Base-by-base conservation (phyloP, 2,113 vertebrate species). In the Delphinus delphis region DNA sequence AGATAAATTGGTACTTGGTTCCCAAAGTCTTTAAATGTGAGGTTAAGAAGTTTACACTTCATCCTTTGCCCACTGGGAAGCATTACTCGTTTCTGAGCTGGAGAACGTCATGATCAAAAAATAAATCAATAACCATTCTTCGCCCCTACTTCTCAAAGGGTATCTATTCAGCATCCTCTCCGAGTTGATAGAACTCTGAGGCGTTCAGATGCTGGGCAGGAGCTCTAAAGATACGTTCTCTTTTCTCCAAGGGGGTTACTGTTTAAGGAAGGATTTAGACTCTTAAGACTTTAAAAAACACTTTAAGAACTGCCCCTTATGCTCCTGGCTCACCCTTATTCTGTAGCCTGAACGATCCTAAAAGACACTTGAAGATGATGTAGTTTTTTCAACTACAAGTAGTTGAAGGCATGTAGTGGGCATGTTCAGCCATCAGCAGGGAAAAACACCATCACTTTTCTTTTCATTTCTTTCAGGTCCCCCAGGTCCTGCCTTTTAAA, bases 261-360 rank as follows among this genome's bases (percentile, higher is more conserved):
- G 5, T 63, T 62, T 80, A 95, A 96, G 67, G 65, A 74, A 92
- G 84, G 81, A 93, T 83, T 96, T 58, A 73, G 18, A 53, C n/a
- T 68, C 67, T 79, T n/a, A 65, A n/a, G 18, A 82, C 62, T 70
- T 55, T 71, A 62, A 53, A 33, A 85, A 86, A 36, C 12, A 53
- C 83, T 90, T 68, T 82, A 87, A 82, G 44, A 50, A 60, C 25
- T 20, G 14, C 14, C 44, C 23, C 21, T 65, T 20, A 28, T 13
- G 71, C 60, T 92, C 38, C 55, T 73, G 55, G 58, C 25, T 96
- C 92, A 88, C 44, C 26, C 62, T 58, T 62, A 38, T 26, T 67
- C n/a, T 1, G 0, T 7, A 84, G 80, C 71, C 58, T 28, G 60
- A 62, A 63, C 4, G 31, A 62, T 86, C 14, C 55, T 50, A 50